phyloP scores from a whole-genome alignment of 2,797 vertebrate species.

The Thalassophryne amazonica region DNA sequence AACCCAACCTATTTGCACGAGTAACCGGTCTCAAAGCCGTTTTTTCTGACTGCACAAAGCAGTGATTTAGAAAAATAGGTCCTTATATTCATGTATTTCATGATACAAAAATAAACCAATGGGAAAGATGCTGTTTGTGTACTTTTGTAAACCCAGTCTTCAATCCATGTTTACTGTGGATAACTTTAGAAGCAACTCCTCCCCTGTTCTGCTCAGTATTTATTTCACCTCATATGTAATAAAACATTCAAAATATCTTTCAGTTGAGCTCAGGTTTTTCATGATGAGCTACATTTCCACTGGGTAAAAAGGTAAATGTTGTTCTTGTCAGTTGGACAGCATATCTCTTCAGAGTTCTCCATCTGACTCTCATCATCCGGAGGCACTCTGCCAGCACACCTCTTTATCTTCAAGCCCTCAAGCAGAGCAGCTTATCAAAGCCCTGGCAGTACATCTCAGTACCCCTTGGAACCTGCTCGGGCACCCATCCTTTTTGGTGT shows the following conservation, averaged over 20 bases:
- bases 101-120: no score
- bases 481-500: not conserved
- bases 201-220: no score
- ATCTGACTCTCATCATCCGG: conserved; percentile 24
- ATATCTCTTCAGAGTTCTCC: conserved; percentile 15
- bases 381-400: conserved; percentile 25
- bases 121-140: no score
- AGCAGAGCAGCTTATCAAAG: conserved; percentile 43
- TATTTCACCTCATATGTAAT: no score
- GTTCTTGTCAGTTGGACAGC: conserved; percentile 19
- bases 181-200: no score
- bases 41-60: no score
- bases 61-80: no score
- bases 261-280: not conserved
- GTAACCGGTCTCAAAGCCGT: no score
- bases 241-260: not conserved
- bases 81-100: no score
- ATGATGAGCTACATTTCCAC: not conserved
- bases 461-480: conserved; percentile 6
- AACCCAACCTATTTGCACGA: no score
- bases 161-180: no score
- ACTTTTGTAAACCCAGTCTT: no score
- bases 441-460: conserved; percentile 22
- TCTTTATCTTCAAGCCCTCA: conserved; percentile 51
- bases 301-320: not conserved